A percentile compares a stretch with the other conserved stretches of the same genome.
Conservation (phyloP, 2,113 vertebrate genomes). For the Ptyas mucosa region DNA sequence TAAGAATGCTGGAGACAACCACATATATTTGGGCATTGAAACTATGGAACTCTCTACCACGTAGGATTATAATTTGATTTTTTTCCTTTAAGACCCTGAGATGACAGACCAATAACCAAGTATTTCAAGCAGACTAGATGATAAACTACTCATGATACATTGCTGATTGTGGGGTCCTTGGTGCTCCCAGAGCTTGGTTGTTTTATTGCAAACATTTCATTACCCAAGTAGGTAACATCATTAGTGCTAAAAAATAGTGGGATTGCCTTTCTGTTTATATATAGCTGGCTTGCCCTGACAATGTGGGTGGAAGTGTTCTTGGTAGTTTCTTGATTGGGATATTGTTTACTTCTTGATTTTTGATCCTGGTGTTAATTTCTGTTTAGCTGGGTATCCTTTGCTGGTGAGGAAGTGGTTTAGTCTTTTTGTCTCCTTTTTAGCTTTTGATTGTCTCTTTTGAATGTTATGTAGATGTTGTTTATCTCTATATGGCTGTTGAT, state of each 20-base stretch:
- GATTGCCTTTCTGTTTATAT: not conserved
- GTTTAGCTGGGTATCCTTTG: not conserved
- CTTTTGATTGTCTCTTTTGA: not conserved
- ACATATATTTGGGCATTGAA: not conserved
- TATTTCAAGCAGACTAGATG: not conserved
- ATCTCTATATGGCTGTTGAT: not conserved
- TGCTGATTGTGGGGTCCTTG: not conserved
- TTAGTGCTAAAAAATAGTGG: not conserved
- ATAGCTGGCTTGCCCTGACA: not conserved
- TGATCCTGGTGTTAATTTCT: not conserved
- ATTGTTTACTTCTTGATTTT: not conserved
- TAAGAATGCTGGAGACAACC: not conserved
- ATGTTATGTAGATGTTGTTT: not conserved
- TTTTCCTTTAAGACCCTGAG: not conserved
- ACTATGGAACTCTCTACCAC: not conserved
- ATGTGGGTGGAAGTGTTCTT: not conserved
- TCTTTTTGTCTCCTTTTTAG: not conserved
- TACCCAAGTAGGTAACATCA: not conserved
- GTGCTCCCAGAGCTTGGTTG: not conserved
- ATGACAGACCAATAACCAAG: not conserved
- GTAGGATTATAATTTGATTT: not conserved
- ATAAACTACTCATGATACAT: not conserved
- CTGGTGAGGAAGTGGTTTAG: not conserved
- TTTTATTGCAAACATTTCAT: not conserved
- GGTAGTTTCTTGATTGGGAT: not conserved